A percentile compares a stretch with the other conserved stretches of the same genome.
Conservation (phyloP, 2,888 invertebrate species). For the Corythucha ciliata region DNA sequence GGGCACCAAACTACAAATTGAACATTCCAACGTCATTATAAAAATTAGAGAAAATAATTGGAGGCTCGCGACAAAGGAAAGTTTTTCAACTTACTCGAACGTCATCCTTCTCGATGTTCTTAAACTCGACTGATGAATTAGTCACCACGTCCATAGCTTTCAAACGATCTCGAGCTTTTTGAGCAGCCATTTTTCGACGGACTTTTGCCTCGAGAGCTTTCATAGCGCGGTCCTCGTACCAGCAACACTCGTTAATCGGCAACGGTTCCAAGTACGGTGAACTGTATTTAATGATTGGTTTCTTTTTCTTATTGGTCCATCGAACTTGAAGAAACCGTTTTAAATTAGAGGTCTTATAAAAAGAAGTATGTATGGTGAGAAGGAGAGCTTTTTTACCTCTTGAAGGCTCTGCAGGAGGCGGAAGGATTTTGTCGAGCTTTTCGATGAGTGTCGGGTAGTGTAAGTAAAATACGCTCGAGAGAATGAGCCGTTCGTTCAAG, state of each 20-base stretch:
- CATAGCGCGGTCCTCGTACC: slow-evolving; percentile 27
- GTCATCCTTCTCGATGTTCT: too few relatives aligned
- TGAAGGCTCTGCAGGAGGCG: slow-evolving; percentile 22
- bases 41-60: too few relatives aligned
- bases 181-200: too few relatives aligned
- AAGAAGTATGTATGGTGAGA: background rate
- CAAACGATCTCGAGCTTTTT: too few relatives aligned
- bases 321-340: slow-evolving; percentile 19
- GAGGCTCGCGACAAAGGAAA: too few relatives aligned
- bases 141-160: too few relatives aligned
- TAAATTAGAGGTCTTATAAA: background rate
- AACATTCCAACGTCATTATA: too few relatives aligned
- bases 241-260: slow-evolving; percentile 26
- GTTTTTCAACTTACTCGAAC: too few relatives aligned
- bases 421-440: slow-evolving; percentile 28
- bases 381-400: slow-evolving; percentile 9
- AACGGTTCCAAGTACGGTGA: slow-evolving; percentile 27
- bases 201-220: slow-evolving; percentile 23
- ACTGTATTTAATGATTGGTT: slow-evolving; percentile 9
- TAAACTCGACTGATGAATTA: too few relatives aligned
- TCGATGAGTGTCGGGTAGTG: slow-evolving; percentile 26
- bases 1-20: too few relatives aligned
- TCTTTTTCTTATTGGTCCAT: slow-evolving; percentile 25
- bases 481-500: slow-evolving; percentile 28
- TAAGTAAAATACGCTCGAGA: slow-evolving; percentile 28